Evolutionary conservation across 2,888 invertebrate genomes (phyloP).

Genomic region (Eupeodes latifasciatus): DNA sequence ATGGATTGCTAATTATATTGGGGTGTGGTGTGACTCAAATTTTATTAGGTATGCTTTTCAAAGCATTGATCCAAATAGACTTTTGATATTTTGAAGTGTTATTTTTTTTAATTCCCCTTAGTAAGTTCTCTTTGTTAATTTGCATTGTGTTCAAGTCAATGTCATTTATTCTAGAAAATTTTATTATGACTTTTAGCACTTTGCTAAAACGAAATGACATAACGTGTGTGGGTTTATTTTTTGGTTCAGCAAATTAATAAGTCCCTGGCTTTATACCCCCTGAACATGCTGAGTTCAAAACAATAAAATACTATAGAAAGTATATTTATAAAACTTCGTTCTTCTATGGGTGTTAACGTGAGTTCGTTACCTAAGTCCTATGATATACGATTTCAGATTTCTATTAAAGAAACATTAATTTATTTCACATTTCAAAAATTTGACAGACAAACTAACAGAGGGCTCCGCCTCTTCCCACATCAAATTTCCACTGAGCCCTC

Average conservation of each 20-base stretch:
- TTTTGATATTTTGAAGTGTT: slow-evolving; percentile 5
- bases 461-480: slow-evolving; percentile 52
- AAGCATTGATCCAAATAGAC: neutral
- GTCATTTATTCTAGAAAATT: neutral
- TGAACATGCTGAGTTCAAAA: neutral
- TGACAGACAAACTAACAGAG: slow-evolving; percentile 68
- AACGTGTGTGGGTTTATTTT: neutral
- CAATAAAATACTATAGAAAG: neutral
- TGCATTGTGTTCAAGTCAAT: slow-evolving; percentile 8
- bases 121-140: neutral
- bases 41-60: neutral
- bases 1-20: slow-evolving; percentile 15
- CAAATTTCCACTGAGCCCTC: slow-evolving; percentile 31
- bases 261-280: neutral
- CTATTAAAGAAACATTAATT: slow-evolving; percentile 52
- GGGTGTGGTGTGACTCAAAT: slow-evolving; percentile 4
- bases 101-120: neutral
- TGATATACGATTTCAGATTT: slow-evolving; percentile 2
- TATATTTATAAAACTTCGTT: neutral
- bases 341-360: neutral
- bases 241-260: neutral
- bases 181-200: neutral
- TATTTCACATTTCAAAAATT: slow-evolving; percentile 61
- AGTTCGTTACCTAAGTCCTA: neutral
- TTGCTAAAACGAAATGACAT: neutral